Conservation (phyloP, 2,888 invertebrate species). For the Zaprionus bogoriensis region DNA sequence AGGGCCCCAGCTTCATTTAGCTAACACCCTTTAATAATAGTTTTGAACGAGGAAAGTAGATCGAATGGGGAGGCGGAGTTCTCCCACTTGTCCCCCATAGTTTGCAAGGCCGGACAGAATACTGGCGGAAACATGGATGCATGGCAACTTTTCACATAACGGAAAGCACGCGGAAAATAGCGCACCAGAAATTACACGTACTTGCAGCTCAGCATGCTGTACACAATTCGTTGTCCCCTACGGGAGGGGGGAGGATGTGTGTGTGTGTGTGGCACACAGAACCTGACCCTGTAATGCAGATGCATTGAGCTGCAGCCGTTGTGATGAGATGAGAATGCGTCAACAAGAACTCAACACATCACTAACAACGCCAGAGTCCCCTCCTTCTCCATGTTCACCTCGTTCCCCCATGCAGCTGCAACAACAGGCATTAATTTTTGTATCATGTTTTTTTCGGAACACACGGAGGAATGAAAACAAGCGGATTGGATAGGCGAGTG, state of each 20-base stretch:
- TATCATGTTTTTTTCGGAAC: slow-evolving; percentile 25
- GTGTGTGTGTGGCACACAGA: slow-evolving; percentile 5
- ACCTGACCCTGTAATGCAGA: slow-evolving; percentile 31
- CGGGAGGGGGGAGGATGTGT: not conserved
- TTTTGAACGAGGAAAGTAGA: no score
- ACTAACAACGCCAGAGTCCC: no score
- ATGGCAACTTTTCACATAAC: slow-evolving; percentile 38
- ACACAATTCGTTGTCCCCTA: slow-evolving; percentile 36
- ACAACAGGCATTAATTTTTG: slow-evolving; percentile 40
- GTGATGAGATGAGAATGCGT: not conserved
- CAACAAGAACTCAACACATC: not conserved
- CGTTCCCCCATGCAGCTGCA: not conserved
- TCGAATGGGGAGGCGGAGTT: not conserved
- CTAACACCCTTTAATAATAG: no score
- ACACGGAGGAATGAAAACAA: slow-evolving; percentile 28
- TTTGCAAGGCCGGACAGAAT: slow-evolving; percentile 5
- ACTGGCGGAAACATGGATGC: slow-evolving; percentile 17
- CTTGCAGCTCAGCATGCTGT: slow-evolving; percentile 27
- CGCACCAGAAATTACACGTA: slow-evolving; percentile 11
- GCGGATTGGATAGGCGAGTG: slow-evolving; percentile 2
- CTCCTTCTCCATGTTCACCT: no score
- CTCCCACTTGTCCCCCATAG: not conserved
- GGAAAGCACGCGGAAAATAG: slow-evolving; percentile 29
- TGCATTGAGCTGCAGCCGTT: slow-evolving; percentile 14
- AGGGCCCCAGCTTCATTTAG: no score